A percentile compares a stretch with the other conserved stretches of the same genome.
Evolutionary conservation across 1,140 invertebrate genomes (phyloP).

Genomic region (Physella acuta): DNA sequence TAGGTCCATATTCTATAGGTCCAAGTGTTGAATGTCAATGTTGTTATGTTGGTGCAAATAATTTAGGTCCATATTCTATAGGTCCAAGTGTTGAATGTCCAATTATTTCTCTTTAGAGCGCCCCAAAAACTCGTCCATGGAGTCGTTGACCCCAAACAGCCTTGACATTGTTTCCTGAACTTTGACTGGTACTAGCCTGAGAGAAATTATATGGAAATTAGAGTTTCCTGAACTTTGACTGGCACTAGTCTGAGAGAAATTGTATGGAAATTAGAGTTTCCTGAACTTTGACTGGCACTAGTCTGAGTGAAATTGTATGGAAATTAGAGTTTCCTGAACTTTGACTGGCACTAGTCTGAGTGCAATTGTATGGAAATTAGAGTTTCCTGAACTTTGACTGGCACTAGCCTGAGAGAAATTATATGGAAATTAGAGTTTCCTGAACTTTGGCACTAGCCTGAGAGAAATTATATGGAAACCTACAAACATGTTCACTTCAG

Average conservation of each 20-base stretch:
- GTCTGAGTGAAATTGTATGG: not conserved
- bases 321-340: not conserved
- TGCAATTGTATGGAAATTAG: not conserved
- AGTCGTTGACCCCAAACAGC: slow-evolving; percentile 11
- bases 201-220: not conserved
- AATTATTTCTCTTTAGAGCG: not conserved
- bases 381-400: not conserved
- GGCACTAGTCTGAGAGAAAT: not conserved
- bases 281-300: not conserved
- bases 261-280: not conserved
- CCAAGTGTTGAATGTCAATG: too few species aligned
- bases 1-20: too few species aligned
- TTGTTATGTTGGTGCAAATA: too few species aligned
- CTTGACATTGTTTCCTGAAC: not conserved
- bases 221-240: not conserved
- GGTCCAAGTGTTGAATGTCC: too few species aligned
- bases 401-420: not conserved
- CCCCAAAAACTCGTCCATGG: slow-evolving; percentile 17
- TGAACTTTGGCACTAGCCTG: not conserved
- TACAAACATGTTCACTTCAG: too few species aligned
- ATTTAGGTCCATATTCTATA: too few species aligned
- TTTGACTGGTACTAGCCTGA: slow-evolving; percentile 13
- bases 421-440: not conserved
- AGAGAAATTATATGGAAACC: not conserved
- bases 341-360: not conserved